These are phyloP conservation scores for Encarsia formosa DNA, from an alignment of 2,888 invertebrate species.

Conservation along the genomic window DNA sequence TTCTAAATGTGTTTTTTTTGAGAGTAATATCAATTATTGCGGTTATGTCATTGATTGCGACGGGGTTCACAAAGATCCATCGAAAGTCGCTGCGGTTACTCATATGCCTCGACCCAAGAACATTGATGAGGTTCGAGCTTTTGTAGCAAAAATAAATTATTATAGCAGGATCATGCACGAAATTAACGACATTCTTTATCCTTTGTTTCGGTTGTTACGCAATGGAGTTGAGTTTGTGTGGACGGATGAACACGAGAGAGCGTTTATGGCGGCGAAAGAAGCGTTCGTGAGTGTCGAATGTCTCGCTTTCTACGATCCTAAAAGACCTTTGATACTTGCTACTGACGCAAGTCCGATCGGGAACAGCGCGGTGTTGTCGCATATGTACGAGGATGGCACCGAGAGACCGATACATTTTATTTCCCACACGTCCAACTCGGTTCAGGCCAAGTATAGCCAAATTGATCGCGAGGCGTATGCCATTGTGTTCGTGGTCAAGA, in stretches of 20 bases:
- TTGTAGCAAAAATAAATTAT: slow-evolving; percentile 20
- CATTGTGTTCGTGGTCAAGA: slow-evolving; percentile 3
- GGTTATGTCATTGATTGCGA: slow-evolving; percentile 19
- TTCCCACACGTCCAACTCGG: neutral
- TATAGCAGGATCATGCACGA: slow-evolving; percentile 18
- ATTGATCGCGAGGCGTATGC: slow-evolving; percentile 10
- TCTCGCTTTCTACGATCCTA: slow-evolving; percentile 29
- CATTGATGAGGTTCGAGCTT: slow-evolving; percentile 12
- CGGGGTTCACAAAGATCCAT: slow-evolving; percentile 14
- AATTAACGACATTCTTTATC: slow-evolving; percentile 7
- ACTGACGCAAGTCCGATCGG: slow-evolving; percentile 14
- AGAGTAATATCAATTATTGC: slow-evolving; percentile 13
- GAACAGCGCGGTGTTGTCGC: slow-evolving; percentile 10
- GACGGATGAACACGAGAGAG: slow-evolving; percentile 1
- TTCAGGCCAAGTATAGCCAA: slow-evolving; percentile 6
- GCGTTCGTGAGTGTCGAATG: slow-evolving; percentile 30
- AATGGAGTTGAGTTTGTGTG: neutral
- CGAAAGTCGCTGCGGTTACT: slow-evolving; percentile 26
- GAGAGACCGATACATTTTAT: slow-evolving; percentile 5
- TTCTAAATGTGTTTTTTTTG: slow-evolving; percentile 12
- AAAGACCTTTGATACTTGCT: slow-evolving; percentile 24
- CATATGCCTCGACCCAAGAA: slow-evolving; percentile 27
- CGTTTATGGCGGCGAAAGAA: slow-evolving; percentile 22
- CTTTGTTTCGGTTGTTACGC: neutral
- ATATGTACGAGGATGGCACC: neutral